Base-by-base conservation (phyloP, 1,140 invertebrate genomes). In the Bombus sibiricus region DNA sequence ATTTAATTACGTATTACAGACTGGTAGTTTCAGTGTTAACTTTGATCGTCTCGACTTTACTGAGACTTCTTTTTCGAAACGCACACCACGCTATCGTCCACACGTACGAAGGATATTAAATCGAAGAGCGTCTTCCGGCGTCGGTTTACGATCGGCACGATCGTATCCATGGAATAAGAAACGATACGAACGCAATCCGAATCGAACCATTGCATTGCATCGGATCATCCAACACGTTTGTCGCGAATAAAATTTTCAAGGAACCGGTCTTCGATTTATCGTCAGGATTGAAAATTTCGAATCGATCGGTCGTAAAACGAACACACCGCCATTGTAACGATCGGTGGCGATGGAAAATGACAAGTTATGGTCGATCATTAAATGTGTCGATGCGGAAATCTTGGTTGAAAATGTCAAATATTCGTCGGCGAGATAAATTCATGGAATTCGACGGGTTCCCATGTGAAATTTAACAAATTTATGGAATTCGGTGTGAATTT, bases 241-340 rank as follows among this genome's bases (percentile, higher is more conserved):
- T 83, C 74, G 64, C 9, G 64, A 47, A 53, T 83, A 78, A 78
- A 83, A 83, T 69, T 77, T 83, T 83, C 66, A 78, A 8, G 13
- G 34, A 83, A 69, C 74, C 34, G 25, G 47, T 18, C 28, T 4
- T 8, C 28, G 62, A 68, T 78, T 78, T 77, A 68, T 69, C n/a
- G 74, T 8, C 12, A 8, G 81, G 62, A 53, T 66, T 66, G 64
- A 68, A 69, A 69, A 57, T 78, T 83, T 83, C 74, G 43, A 53
- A 39, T 22, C 18, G 82, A 1, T 8, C 28, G 43, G 22, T 37
- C 64, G 47, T 83, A 83, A 83, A 83, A 77, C 57, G 43, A 43
- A 32, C 62, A 53, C 47, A 53, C 1, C 47, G 47, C 47, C 18
- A 4, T 25, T 15, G n/a, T 32, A 12, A 43, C 47, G 75, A 77